A percentile compares a stretch with the other conserved stretches of the same genome.
Conservation (phyloP, 2,797 vertebrate genomes). For the Ciconia nigra region DNA sequence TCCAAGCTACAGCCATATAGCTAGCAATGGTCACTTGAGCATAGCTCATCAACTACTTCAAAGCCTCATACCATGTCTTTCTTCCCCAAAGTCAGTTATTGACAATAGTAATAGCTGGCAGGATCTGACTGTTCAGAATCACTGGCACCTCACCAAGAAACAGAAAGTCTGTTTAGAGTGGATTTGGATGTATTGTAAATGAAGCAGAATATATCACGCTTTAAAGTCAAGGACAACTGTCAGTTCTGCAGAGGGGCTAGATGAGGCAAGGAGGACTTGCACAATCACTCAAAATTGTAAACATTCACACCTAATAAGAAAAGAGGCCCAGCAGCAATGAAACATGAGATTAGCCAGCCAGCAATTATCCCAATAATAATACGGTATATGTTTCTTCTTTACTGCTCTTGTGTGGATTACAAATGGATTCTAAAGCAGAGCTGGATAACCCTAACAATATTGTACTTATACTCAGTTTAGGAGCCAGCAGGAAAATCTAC, state of each 20-base stretch:
- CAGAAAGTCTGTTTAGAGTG: neutral
- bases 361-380: slow-evolving; percentile 68
- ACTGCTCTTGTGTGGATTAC: slow-evolving; percentile 69
- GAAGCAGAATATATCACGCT: slow-evolving; percentile 16
- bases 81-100: neutral
- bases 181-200: slow-evolving; percentile 24
- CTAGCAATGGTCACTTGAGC: neutral
- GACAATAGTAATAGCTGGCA: slow-evolving; percentile 21
- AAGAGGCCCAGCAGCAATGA: slow-evolving; percentile 47
- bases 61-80: neutral
- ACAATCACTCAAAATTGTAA: slow-evolving; percentile 30
- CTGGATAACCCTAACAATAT: slow-evolving; percentile 45
- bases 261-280: slow-evolving; percentile 28
- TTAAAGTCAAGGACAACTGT: slow-evolving; percentile 51
- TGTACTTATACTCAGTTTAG: slow-evolving; percentile 30
- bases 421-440: slow-evolving; percentile 55
- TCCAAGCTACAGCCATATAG: neutral
- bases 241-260: neutral
- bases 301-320: slow-evolving; percentile 52
- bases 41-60: slow-evolving; percentile 21
- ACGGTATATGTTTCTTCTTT: slow-evolving; percentile 54
- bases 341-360: slow-evolving; percentile 44
- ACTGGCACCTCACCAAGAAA: slow-evolving; percentile 42
- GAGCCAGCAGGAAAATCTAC: slow-evolving; percentile 45
- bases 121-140: slow-evolving; percentile 27